These are phyloP conservation scores for Coregonus sp. DNA, from an alignment of 2,797 vertebrate species.

Conservation along the genomic window DNA sequence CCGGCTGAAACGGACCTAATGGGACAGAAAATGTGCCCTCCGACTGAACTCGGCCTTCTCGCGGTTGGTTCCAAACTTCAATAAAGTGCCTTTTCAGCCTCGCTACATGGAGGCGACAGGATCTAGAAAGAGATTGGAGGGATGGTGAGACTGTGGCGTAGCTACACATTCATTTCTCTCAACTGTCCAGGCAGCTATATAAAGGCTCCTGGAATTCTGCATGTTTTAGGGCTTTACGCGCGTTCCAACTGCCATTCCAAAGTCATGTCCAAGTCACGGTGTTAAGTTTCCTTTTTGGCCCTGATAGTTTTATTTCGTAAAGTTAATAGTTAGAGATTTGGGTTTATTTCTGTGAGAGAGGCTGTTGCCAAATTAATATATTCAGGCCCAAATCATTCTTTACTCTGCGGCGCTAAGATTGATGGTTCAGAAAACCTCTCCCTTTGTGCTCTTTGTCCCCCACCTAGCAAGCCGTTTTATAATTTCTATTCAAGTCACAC, in stretches of 20 bases:
- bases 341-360: conserved; percentile 28
- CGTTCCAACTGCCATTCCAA: no score
- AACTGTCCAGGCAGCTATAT: conserved; percentile 72
- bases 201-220: conserved; percentile 76
- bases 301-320: conserved; percentile 22
- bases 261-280: not conserved
- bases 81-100: conserved; percentile 85
- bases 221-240: no score
- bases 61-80: conserved; percentile 83
- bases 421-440: conserved; percentile 79
- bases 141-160: conserved; percentile 71
- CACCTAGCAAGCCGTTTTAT: conserved; percentile 78
- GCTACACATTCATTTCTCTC: conserved; percentile 61
- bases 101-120: conserved; percentile 83
- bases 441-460: conserved; percentile 77
- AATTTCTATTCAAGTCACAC: conserved; percentile 81
- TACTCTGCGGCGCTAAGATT: conserved; percentile 76
- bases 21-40: conserved; percentile 93
- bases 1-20: conserved; percentile 85
- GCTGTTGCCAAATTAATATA: conserved; percentile 50
- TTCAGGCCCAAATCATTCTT: not conserved
- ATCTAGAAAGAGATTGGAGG: conserved; percentile 69
- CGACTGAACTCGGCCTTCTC: conserved; percentile 88
- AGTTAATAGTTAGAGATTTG: conserved; percentile 20
- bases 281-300: not conserved